Conservation (phyloP, 1,140 invertebrate species). For the Lucilia sericata region DNA sequence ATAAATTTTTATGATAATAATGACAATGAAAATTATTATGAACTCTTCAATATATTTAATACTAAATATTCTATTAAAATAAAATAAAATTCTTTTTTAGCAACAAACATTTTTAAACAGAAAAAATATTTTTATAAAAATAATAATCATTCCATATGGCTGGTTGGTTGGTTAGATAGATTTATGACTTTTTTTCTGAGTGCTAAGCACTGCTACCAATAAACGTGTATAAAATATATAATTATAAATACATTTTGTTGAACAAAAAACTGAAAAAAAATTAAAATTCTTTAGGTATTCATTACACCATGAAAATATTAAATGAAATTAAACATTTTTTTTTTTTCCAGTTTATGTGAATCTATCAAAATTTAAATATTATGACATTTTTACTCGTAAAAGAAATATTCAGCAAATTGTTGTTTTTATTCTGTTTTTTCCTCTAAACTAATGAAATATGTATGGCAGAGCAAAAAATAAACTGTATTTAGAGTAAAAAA, state of each 20-base stretch:
- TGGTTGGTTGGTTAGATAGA: neutral
- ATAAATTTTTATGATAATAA: neutral
- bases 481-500: conserved; percentile 15
- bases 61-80: neutral
- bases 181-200: neutral
- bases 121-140: neutral
- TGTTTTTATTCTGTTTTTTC: neutral
- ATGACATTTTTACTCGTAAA: neutral
- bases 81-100: too few species aligned
- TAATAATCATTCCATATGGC: neutral
- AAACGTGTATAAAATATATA: neutral
- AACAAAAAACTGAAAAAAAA: neutral
- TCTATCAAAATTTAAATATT: too few species aligned
- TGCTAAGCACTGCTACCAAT: conserved; percentile 15
- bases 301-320: conserved; percentile 12
- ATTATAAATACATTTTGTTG: too few species aligned
- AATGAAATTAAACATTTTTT: neutral
- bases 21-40: conserved; percentile 9
- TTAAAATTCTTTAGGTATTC: conserved; percentile 1
- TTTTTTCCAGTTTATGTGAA: too few species aligned
- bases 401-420: neutral
- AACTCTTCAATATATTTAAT: conserved; percentile 1
- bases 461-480: neutral
- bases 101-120: neutral
- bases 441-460: neutral